phyloP scores from a whole-genome alignment of 1,140 invertebrate genomes.

The Chrysomallon squamiferum region DNA sequence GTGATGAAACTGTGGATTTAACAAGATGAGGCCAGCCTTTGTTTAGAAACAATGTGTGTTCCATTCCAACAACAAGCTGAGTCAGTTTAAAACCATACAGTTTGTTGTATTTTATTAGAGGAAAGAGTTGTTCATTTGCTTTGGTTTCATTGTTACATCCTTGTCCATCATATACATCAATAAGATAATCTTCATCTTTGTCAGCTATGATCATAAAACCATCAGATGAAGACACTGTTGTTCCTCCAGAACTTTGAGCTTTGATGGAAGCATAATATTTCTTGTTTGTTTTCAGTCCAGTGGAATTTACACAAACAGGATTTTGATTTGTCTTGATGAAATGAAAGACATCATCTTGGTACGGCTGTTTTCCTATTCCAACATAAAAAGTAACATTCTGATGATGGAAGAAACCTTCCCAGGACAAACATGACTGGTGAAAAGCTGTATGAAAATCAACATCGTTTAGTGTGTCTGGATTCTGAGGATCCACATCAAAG shows the following conservation, averaged over 20 bases:
- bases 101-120: not conserved
- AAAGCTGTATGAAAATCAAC: not conserved
- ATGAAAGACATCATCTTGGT: not conserved
- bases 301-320: not conserved
- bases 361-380: not conserved
- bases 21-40: not conserved
- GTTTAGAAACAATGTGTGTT: not conserved
- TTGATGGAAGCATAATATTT: not conserved
- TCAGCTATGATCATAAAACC: slow-evolving; percentile 2
- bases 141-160: not conserved
- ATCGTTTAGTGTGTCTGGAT: not conserved
- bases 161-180: not conserved
- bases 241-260: not conserved
- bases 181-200: not conserved
- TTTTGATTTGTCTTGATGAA: not conserved
- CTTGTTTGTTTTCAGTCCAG: not conserved
- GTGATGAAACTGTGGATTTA: not conserved
- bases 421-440: not conserved
- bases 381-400: not conserved
- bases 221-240: not conserved
- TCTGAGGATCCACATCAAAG: not conserved
- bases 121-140: not conserved
- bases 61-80: not conserved
- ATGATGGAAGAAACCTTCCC: not conserved
- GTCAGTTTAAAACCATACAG: not conserved